Conservation (phyloP, 2,797 vertebrate species). For the Gastrophryne carolinensis region DNA sequence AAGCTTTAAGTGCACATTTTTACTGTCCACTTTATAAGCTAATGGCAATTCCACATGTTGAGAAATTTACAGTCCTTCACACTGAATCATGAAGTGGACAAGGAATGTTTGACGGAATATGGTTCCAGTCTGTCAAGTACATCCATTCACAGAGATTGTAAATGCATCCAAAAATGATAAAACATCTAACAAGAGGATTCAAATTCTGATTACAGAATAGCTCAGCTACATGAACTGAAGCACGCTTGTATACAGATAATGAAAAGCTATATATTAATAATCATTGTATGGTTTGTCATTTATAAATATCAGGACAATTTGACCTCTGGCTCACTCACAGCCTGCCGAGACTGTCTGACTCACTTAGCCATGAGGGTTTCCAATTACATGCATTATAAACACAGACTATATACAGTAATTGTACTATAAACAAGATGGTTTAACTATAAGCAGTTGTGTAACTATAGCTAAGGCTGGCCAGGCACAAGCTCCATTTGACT, state of each 20-base stretch:
- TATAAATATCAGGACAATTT: constrained; percentile 19
- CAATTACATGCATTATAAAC: constrained; percentile 26
- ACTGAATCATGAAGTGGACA: constrained; percentile 24
- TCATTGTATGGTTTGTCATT: background rate
- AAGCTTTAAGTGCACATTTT: constrained; percentile 2
- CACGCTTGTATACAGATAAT: background rate
- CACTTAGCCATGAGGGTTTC: constrained; percentile 17
- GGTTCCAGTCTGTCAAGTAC: constrained; percentile 39
- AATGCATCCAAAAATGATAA: constrained; percentile 22
- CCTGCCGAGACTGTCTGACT: constrained; percentile 11
- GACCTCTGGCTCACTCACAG: constrained; percentile 31
- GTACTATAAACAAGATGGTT: constrained; percentile 12
- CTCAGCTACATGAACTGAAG: background rate
- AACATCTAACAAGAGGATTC: constrained; percentile 13
- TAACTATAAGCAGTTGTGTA: background rate
- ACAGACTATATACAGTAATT: background rate
- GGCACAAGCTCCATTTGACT: background rate
- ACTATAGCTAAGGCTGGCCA: background rate
- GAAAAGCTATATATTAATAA: constrained; percentile 6
- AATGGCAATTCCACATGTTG: constrained; percentile 36
- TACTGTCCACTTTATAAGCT: constrained; percentile 14
- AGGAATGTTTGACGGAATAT: constrained; percentile 7
- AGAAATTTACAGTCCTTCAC: constrained; percentile 8
- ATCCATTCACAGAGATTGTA: constrained; percentile 15
- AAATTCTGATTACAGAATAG: constrained; percentile 16